phyloP scores from a whole-genome alignment of 2,797 vertebrate genomes.

The Neosilurus mollespiculum region DNA sequence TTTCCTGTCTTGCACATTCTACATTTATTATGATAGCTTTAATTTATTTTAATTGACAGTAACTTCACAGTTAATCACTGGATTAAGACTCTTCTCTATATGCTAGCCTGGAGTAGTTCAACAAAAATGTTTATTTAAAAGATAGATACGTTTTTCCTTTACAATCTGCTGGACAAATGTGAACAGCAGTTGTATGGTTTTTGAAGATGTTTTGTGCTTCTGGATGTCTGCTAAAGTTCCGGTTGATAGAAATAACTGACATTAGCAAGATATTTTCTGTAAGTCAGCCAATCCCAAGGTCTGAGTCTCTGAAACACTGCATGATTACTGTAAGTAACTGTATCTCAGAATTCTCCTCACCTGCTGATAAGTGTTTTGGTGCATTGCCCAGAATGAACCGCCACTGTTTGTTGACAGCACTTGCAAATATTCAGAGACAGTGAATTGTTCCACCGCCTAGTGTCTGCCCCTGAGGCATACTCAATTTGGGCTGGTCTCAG shows the following conservation, averaged over 20 bases:
- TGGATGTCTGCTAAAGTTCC: neutral
- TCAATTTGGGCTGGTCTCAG: slow-evolving; percentile 47
- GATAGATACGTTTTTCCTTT: neutral
- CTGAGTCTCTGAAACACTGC: neutral
- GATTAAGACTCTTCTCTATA: slow-evolving; percentile 25
- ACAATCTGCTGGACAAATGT: neutral
- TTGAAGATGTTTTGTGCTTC: neutral
- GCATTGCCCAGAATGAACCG: slow-evolving; percentile 33
- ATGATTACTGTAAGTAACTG: slow-evolving; percentile 22
- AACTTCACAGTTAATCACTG: slow-evolving; percentile 38
- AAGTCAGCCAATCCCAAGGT: slow-evolving; percentile 1
- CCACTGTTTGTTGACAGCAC: slow-evolving; percentile 46
- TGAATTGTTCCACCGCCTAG: slow-evolving; percentile 34
- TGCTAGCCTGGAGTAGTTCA: neutral
- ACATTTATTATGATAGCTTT: neutral
- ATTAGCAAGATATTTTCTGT: neutral
- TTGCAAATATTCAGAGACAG: slow-evolving; percentile 46
- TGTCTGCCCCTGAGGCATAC: slow-evolving; percentile 40
- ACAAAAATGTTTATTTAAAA: neutral
- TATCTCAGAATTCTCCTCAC: slow-evolving; percentile 30
- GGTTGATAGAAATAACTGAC: neutral
- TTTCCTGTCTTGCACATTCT: neutral
- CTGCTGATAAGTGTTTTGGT: slow-evolving; percentile 32
- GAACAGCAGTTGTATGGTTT: neutral
- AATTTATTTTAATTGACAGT: neutral